Base-by-base conservation (phyloP, 92 coral and sea anemone species). In the Montipora capitata region DNA sequence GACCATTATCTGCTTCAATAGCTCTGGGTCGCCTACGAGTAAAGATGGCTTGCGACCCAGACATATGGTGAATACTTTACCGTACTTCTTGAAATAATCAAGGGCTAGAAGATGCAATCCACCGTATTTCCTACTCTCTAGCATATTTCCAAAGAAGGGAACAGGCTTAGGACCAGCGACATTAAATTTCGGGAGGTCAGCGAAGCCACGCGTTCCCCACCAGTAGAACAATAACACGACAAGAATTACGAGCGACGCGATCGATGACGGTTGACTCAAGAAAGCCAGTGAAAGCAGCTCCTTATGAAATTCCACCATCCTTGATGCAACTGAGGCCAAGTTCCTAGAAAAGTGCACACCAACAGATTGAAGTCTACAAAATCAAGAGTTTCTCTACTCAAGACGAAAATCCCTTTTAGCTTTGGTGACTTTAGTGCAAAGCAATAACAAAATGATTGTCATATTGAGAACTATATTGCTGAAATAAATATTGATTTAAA, bases 1-100 rank as follows among this genome's bases (percentile, higher is more conserved):
- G 62, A 85, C 82, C 88, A 91, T 77, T 10, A 94, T 91, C 51
- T 94, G 93, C 72, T 86, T 94, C 17, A 94, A 40, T 83, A 89
- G 59, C 72, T 94, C 96, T 0, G 96, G 96, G 20, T 94, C 96
- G 5, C 84, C 93, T 41, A 94, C 87, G 2, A 94, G 93, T 14
- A 91, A 68, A 4, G 94, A 78, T 27, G 95, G 91, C 38, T 52
- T 63, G 45, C 90, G 44, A n/a, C 94, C 96, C 12, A 86, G 45
- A 65, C 86, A 91, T 72, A 92, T 13, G 58, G 89, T 78, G 80
- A 88, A 91, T 27, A 91, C 88, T 51, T 80, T 91, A 66, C 96
- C 96, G 71, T 94, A 92, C 58, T 75, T 86, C 68, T 77, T 78
- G 67, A 85, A 39, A 81, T 89, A 89, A 35, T 77, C 90, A 56